These are phyloP conservation scores for Erythrocercus mccallii DNA, from an alignment of 2,113 vertebrate species.

Conservation along the genomic window DNA sequence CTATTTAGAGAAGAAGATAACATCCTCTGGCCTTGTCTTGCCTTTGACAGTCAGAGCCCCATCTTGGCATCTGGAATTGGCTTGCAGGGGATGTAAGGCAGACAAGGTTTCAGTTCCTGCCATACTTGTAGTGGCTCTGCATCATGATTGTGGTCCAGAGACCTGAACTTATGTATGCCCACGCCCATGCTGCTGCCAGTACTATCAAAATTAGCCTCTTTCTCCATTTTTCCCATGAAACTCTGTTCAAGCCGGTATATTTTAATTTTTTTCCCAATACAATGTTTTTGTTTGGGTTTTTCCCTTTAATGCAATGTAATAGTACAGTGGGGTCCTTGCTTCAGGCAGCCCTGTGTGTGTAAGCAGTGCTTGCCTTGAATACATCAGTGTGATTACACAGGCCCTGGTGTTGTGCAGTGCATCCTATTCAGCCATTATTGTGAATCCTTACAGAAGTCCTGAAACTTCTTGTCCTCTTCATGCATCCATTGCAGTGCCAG, in stretches of 20 bases:
- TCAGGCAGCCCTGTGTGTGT: fast-evolving
- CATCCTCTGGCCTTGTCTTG: background rate
- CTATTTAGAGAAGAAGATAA: background rate
- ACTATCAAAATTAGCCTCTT: background rate
- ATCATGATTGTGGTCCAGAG: background rate
- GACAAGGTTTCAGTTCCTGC: background rate
- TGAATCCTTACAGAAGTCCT: background rate
- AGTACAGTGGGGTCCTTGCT: background rate
- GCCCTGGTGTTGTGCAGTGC: background rate
- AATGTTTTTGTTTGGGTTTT: background rate
- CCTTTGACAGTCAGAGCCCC: background rate
- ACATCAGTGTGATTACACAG: background rate
- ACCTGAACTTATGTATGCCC: background rate
- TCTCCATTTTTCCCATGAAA: background rate
- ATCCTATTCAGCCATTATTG: background rate
- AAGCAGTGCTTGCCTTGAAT: background rate
- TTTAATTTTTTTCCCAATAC: background rate
- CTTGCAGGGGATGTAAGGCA: background rate
- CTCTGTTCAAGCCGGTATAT: background rate
- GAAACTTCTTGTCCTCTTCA: background rate
- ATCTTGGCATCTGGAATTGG: fast-evolving
- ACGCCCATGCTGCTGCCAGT: background rate
- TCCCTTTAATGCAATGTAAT: background rate
- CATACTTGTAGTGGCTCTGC: background rate
- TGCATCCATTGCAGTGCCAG: background rate